These are phyloP conservation scores for Lanius ludovicianus DNA, from an alignment of 2,113 vertebrate genomes.

Conservation along the genomic window DNA sequence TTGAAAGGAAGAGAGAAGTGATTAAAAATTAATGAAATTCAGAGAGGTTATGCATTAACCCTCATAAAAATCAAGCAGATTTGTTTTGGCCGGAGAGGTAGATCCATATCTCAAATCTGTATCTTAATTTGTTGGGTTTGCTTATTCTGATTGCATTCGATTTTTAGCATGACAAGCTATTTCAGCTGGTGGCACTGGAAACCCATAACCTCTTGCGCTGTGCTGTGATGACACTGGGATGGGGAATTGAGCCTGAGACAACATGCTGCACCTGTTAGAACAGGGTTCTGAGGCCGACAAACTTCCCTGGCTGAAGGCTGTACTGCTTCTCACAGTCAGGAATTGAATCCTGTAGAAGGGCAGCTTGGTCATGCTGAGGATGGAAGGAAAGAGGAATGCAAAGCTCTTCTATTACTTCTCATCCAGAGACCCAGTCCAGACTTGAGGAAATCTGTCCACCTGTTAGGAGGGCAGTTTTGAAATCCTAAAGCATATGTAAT, in stretches of 20 bases:
- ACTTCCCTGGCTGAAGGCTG: not conserved
- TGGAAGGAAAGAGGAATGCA: not conserved
- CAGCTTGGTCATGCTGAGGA: not conserved
- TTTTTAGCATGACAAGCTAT: not conserved
- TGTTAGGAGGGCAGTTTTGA: not conserved
- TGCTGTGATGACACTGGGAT: not conserved
- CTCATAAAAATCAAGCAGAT: not conserved
- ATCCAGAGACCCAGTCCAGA: not conserved
- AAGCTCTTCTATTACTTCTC: not conserved
- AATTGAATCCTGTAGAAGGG: not conserved
- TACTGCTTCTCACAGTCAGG: not conserved
- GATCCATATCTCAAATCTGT: not conserved
- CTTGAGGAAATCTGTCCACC: not conserved
- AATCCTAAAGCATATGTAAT: not conserved
- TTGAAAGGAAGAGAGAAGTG: not conserved
- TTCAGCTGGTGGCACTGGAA: not conserved
- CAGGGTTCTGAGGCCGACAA: not conserved
- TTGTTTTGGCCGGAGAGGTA: not conserved
- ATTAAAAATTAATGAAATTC: constrained; percentile 10
- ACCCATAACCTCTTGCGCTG: not conserved
- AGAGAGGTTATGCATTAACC: constrained; percentile 5
- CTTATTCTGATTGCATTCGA: not conserved
- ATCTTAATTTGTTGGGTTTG: not conserved
- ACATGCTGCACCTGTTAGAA: rapidly evolving
- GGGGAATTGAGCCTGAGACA: not conserved